Percentiles rank a stretch among this genome's conserved stretches.
Conservation (phyloP, 2,888 invertebrate species). For the Auanema sp. region DNA sequence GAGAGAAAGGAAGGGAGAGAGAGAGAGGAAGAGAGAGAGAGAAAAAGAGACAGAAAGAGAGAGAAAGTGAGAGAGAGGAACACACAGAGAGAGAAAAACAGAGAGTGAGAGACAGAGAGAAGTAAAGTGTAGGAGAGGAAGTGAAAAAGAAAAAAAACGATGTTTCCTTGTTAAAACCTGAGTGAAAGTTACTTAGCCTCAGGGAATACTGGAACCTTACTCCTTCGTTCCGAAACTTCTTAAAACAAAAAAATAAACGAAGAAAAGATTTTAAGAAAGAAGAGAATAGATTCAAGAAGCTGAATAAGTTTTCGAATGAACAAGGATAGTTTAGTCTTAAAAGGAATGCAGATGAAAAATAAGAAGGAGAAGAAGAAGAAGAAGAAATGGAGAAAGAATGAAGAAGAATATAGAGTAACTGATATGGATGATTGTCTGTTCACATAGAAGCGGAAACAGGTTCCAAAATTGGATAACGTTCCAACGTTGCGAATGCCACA, state of each 20-base stretch:
- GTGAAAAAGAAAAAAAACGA: background rate
- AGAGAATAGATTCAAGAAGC: constrained; percentile 1
- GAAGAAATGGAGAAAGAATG: background rate
- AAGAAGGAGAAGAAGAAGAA: background rate
- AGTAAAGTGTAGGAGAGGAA: background rate
- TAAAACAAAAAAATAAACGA: background rate
- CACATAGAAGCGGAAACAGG: constrained; percentile 1
- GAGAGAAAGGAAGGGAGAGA: constrained; percentile 3
- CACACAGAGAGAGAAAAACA: constrained; percentile 2
- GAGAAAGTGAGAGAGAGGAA: background rate
- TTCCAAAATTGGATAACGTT: too few species aligned
- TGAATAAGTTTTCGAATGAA: background rate
- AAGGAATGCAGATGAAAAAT: constrained; percentile 1
- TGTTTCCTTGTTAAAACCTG: too few species aligned
- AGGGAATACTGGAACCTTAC: too few species aligned
- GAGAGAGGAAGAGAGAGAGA: constrained; percentile 7
- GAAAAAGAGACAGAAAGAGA: constrained; percentile 1
- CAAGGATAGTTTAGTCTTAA: background rate
- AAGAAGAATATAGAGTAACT: background rate
- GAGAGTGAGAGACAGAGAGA: constrained; percentile 6
- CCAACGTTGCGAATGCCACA: too few species aligned
- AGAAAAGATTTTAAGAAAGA: background rate
- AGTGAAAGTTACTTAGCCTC: too few species aligned
- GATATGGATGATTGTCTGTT: background rate
- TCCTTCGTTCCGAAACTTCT: background rate